Percentiles rank a stretch among this genome's conserved stretches.
Evolutionary conservation across 2,113 vertebrate species (phyloP).

Genomic region (Spizaetus ornatus): DNA sequence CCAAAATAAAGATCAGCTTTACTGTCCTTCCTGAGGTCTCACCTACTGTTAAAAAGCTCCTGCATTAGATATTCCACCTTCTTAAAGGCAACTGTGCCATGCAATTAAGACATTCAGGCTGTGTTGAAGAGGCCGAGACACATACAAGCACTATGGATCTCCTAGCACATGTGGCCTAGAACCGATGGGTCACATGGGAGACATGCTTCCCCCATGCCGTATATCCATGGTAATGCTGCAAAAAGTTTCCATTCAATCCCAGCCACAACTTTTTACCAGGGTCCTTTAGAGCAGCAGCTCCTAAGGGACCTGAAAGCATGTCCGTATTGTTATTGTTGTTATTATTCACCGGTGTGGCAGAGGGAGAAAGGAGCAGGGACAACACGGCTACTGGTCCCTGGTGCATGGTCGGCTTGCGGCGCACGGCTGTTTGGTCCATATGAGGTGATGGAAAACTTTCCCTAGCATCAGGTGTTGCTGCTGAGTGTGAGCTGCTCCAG

Average conservation of each 20-base stretch:
- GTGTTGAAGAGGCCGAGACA: accelerated
- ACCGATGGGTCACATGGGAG: accelerated
- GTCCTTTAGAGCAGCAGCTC: conserved; percentile 4
- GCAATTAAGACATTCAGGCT: background rate
- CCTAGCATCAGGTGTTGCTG: conserved; percentile 58
- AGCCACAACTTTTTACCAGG: background rate
- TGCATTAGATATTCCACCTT: background rate
- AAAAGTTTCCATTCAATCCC: background rate
- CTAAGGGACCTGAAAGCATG: background rate
- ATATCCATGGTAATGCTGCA: accelerated
- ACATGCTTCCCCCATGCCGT: background rate
- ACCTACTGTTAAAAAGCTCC: background rate
- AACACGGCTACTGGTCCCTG: background rate
- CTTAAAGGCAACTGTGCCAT: accelerated
- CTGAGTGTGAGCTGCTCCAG: conserved; percentile 41
- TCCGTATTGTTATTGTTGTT: accelerated
- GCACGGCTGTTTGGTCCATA: background rate
- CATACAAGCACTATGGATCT: background rate
- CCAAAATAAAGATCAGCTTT: background rate
- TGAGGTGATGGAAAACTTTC: conserved; percentile 68
- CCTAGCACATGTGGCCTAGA: background rate
- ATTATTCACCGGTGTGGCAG: background rate
- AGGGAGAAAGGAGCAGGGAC: background rate
- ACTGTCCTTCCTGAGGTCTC: background rate
- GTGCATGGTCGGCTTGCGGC: background rate